These are phyloP conservation scores for Trissoscelio sp. DNA, from an alignment of 2,888 invertebrate genomes.

Conservation along the genomic window DNA sequence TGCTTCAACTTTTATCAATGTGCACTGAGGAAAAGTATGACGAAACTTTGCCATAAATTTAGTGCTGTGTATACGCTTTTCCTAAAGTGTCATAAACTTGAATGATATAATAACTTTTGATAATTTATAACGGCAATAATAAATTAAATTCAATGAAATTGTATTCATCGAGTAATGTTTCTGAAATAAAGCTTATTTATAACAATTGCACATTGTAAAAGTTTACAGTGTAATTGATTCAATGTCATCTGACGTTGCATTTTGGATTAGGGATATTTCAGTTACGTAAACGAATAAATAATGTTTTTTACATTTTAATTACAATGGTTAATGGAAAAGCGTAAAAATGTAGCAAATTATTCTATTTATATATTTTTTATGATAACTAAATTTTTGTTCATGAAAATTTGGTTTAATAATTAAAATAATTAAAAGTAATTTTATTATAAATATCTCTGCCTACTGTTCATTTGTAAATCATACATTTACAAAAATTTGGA, in stretches of 20 bases:
- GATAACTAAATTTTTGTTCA: no score
- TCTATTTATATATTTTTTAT: no score
- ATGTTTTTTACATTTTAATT: no score
- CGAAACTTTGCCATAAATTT: neutral
- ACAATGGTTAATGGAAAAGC: no score
- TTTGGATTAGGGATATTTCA: no score
- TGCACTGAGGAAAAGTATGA: constrained; percentile 1
- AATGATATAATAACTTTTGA: neutral
- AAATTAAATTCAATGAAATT: neutral
- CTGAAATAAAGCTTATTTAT: neutral
- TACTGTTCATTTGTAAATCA: constrained; percentile 27
- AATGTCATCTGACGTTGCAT: no score
- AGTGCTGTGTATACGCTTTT: neutral
- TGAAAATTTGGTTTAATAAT: no score
- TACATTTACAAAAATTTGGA: constrained; percentile 13
- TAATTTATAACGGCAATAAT: neutral
- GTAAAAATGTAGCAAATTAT: no score
- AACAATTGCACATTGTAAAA: neutral
- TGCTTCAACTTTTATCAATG: neutral
- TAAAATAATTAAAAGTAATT: no score
- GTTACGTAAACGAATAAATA: no score
- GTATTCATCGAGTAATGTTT: neutral
- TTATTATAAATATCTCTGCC: constrained; percentile 31
- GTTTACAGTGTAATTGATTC: no score
- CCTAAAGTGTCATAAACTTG: neutral